Evolutionary conservation across 2,797 vertebrate genomes (phyloP), one percentile per base, ranked within the genome.

Genomic region (Limnodromus scolopaceus): DNA sequence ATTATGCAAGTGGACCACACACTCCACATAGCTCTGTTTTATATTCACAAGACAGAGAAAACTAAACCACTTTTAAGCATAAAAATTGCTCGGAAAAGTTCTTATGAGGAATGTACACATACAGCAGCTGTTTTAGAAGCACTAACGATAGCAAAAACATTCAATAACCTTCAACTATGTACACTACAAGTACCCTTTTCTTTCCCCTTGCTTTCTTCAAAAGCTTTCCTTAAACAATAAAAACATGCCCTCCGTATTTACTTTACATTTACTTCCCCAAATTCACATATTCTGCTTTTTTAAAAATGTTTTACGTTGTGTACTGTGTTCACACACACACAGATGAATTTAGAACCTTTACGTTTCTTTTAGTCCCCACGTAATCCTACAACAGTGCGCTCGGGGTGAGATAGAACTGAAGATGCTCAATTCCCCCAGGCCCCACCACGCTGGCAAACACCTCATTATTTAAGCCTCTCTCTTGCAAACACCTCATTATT

Each of bases 1-100:
- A 77, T 27, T 76, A 58, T 85, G 57, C 41, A 95, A 97, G 95
- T 89, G 84, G 95, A 96, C 88, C 91, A 54, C 89, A 94, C 86
- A 92, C 30, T 71, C 43, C 39, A 72, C 36, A 74, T 4, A 76
- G 25, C 14, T 82, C 61, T 95, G 82, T 10, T 91, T 68, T 80
- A 66, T 60, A 90, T 89, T 94, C 45, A 38, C 43, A 49, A 41
- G 36, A 88, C 0, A 5, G 46, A 77, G 74, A 91, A 90, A 96
- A 78, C 41, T 48, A 53, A 68, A 85, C 25, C 48, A 54, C 16
- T 95, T 92, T 85, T 55, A 93, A 91, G 14, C 7, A 39, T 16
- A n/a, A 78, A 89, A 87, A 55, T 13, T 43, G 27, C 48, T 84
- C 54, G 74, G 68, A 91, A 63, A 78, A 74, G 14, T 36, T n/a